Evolutionary conservation across 2,797 vertebrate genomes (phyloP), one percentile per base, ranked within the genome.

Genomic region (Mormyrops boulengeri): DNA sequence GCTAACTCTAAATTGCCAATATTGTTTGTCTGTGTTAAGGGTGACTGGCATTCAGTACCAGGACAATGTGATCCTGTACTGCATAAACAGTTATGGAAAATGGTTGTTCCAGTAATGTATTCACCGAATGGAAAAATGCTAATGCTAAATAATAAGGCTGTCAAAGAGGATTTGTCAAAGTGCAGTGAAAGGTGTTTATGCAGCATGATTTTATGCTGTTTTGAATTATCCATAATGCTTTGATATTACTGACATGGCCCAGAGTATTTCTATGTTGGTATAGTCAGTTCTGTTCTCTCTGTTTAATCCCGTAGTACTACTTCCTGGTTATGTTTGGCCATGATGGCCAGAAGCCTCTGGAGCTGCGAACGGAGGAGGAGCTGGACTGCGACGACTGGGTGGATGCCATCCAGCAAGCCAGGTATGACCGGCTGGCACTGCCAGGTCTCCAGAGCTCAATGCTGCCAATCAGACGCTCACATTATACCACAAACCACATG

Each of bases 381-480:
- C 92, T 88, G 50, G 98, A 98, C 12, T 98, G 98, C 66, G 97
- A 98, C 14, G 97, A 98, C 93, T 99, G 98, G 98, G 97, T 99
- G 93, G 98, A 99, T 90, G 97, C 96, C 92, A 99, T 99, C 95
- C 98, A 99, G 90, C 98, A 99, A 95, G 98, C 98, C 88, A 99
- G 98, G 98, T 99, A 97, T 7, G n/a, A 52, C 19, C 19, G 3
- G 41, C 77, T 47, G 17, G 3, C 19, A 1, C 19, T n/a, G 41
- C 73, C 17, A 22, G 69, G 14, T 17, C 77, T 82, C 38, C 2
- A 11, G 41, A 22, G 19, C 77, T 47, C 19, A 22, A 2, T 6
- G 69, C 22, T 34, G 66, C 30, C 34, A 19, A 8, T 77, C 69
- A 6, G 34, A 77, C 12, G 5, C 12, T 77, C 34, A 17, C 26